Conservation (phyloP, 2,888 invertebrate species). For the Oxycera nigricornis region DNA sequence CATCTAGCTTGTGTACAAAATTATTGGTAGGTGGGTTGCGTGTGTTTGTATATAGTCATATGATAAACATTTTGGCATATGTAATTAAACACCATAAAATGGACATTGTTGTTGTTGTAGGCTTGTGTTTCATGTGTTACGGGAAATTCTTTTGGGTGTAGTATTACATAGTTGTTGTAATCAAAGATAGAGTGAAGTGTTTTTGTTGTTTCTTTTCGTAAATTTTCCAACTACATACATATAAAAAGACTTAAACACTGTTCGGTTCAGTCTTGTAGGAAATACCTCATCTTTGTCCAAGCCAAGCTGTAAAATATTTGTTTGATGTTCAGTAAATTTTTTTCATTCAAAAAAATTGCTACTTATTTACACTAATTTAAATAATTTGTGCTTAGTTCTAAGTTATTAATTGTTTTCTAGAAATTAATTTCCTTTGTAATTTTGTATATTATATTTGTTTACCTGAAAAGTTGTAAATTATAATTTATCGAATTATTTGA, state of each 20-base stretch:
- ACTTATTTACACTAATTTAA: constrained; percentile 4
- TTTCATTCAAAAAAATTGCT: constrained; percentile 6
- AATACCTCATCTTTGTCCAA: constrained; percentile 92
- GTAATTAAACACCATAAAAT: background rate
- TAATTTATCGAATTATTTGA: too few species aligned
- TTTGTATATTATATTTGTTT: too few species aligned
- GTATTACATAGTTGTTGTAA: too few species aligned
- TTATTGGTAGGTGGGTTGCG: background rate
- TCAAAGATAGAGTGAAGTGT: too few species aligned
- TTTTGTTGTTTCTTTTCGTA: background rate
- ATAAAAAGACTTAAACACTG: constrained; percentile 30
- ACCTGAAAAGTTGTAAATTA: too few species aligned
- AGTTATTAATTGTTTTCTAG: too few species aligned
- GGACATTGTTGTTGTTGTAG: background rate
- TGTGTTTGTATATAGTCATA: background rate
- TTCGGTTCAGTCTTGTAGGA: constrained; percentile 50
- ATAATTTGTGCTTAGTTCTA: background rate
- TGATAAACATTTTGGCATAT: background rate
- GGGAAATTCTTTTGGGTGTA: background rate
- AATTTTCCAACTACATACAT: constrained; percentile 5
- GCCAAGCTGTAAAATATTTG: constrained; percentile 80
- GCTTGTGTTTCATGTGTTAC: background rate
- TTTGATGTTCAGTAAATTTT: constrained; percentile 39
- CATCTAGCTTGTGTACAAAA: background rate
- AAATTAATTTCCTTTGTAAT: too few species aligned